phyloP scores from a whole-genome alignment of 2,113 vertebrate genomes.

The Sitta europaea region DNA sequence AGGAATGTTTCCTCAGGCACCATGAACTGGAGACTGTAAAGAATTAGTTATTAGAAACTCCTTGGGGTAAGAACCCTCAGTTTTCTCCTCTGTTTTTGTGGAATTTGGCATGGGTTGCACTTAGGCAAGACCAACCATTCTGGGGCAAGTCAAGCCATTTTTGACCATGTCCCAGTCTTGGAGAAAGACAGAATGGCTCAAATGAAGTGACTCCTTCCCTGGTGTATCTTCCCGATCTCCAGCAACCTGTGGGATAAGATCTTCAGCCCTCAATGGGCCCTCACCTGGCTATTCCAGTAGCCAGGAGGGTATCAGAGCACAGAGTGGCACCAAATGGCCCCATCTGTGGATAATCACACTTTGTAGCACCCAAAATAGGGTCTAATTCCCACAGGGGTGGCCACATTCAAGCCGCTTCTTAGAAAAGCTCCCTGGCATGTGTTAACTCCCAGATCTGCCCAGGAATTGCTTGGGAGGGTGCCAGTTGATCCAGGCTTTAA shows the following conservation, averaged over 20 bases:
- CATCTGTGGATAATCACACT: too few relatives aligned
- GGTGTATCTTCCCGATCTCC: not conserved
- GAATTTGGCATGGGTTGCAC: not conserved
- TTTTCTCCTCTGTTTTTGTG: not conserved
- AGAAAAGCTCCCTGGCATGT: not conserved
- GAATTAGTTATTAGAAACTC: not conserved
- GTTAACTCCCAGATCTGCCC: not conserved
- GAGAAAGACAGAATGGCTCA: not conserved
- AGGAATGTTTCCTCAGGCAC: constrained; percentile 7
- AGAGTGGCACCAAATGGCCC: not conserved
- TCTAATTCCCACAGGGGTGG: not conserved
- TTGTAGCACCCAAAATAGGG: not conserved
- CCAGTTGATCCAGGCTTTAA: not conserved
- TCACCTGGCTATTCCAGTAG: not conserved
- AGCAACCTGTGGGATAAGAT: not conserved
- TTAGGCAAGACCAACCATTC: not conserved
- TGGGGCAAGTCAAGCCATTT: not conserved
- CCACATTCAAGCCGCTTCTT: fast-evolving
- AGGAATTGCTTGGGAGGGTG: not conserved
- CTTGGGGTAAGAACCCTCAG: not conserved
- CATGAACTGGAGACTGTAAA: not conserved
- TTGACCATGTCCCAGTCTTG: not conserved
- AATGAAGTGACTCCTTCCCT: not conserved
- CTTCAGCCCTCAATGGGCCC: not conserved
- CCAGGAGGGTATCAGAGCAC: not conserved